Base-by-base conservation (phyloP, 2,888 invertebrate species). In the Norana najaformis region DNA sequence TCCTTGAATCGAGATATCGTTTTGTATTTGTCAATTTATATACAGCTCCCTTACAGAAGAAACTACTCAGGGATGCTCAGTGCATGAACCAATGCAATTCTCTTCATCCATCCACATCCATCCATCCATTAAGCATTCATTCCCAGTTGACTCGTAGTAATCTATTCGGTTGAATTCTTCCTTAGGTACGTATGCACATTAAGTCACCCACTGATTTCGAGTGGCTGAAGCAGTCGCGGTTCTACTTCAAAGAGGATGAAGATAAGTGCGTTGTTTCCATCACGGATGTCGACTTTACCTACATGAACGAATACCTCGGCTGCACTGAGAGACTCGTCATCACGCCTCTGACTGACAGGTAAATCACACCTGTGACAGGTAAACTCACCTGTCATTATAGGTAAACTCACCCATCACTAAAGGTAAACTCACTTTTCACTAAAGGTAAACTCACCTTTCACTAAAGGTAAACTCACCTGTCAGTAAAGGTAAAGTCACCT, bases 291-390 rank as follows among this genome's bases (percentile, higher is more conserved):
- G 97, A 97, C 14, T 99, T 99, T 93, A 96, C 96, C 0, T 99
- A 99, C 94, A 98, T 98, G 95, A 99, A 99, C 95, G 99, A 99
- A 95, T 99, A 98, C 95, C 96, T 99, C 88, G 99, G 99, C 0
- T 99, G 98, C 94, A 98, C 98, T 0, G 99, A 99, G 93, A 96
- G 99, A 92, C 96, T 99, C 91, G 99, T 99, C 47, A 99, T 99
- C 92, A 99, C 99, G 0, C 99, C 99, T 0, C 95, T 99, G 88
- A 99, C 99, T 85, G 98, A 99, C 95, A 97, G 98, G n/a, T n/a
- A n/a, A n/a, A 98, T 97, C 36, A n/a, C n/a, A n/a, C n/a, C n/a
- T n/a, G n/a, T 85, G 98, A 99, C 95, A 97, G 98, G 69, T 69
- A 69, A 69, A 69, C 69, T 69, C 69, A 69, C n/a, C 69, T n/a